These are phyloP conservation scores for Eulemur mongoz DNA, from an alignment of 2,797 vertebrate species.

Conservation along the genomic window DNA sequence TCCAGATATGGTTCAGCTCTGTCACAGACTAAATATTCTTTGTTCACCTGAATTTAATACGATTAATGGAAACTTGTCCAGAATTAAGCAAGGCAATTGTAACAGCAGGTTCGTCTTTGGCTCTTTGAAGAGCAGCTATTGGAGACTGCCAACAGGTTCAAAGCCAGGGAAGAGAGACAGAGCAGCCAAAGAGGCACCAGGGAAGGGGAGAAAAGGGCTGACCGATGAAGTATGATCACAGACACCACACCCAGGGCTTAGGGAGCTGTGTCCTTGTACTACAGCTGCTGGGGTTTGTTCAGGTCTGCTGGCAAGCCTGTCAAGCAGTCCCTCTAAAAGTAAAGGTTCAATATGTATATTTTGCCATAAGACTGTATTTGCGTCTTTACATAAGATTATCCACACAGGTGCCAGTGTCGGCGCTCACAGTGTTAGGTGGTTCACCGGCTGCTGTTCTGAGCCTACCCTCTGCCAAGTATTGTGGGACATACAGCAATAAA, in stretches of 20 bases:
- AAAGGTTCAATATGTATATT: not conserved
- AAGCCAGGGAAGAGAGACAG: constrained; percentile 24
- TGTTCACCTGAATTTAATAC: constrained; percentile 69
- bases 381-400: not conserved
- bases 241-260: not conserved
- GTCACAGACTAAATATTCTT: constrained; percentile 73
- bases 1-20: constrained; percentile 53
- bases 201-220: not conserved
- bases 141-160: constrained; percentile 53
- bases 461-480: not conserved
- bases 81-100: constrained; percentile 59
- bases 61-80: constrained; percentile 66
- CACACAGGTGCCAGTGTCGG: not conserved
- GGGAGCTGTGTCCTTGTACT: not conserved
- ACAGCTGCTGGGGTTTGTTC: not conserved
- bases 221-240: not conserved
- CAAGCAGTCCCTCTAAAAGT: not conserved
- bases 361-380: not conserved
- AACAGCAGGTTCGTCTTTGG: constrained; percentile 28
- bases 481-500: not conserved
- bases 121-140: constrained; percentile 36
- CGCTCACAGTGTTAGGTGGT: not conserved
- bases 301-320: not conserved
- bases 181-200: not conserved
- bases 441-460: not conserved